Evolutionary conservation across 2,888 invertebrate species (phyloP).

Genomic region (Bursaphelenchus okinawaensis): DNA sequence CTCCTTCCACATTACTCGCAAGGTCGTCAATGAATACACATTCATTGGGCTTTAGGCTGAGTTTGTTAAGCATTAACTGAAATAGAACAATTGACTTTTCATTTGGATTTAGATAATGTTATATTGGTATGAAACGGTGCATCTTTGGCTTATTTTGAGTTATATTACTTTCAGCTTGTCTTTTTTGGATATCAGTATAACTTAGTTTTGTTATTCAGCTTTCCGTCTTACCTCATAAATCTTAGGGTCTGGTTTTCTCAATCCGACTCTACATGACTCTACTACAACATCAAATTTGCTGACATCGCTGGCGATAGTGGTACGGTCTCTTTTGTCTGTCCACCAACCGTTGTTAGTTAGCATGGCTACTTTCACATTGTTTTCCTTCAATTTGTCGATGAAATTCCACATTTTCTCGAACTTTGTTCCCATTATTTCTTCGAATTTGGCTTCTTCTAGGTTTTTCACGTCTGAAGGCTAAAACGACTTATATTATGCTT

Average conservation of each 20-base stretch:
- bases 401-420: not conserved
- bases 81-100: conserved; percentile 31
- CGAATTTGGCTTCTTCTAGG: not conserved
- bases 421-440: not conserved
- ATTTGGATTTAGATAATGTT: too few relatives aligned
- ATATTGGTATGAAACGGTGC: too few relatives aligned
- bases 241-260: conserved; percentile 57
- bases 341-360: conserved; percentile 19
- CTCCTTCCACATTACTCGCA: conserved; percentile 11
- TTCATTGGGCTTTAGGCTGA: conserved; percentile 7
- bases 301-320: conserved; percentile 10
- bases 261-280: conserved; percentile 56
- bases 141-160: too few relatives aligned
- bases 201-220: too few relatives aligned
- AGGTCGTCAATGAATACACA: conserved; percentile 18
- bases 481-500: not conserved
- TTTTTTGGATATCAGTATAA: conserved; percentile 22
- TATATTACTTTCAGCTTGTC: too few relatives aligned
- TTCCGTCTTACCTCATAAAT: conserved; percentile 57
- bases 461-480: not conserved
- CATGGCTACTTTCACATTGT: conserved; percentile 11
- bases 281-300: conserved; percentile 29
- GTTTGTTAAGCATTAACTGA: conserved; percentile 11
- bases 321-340: not conserved
- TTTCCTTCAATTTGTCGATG: not conserved